phyloP scores from a whole-genome alignment of 2,888 invertebrate species.

The Orthosia gracilis region DNA sequence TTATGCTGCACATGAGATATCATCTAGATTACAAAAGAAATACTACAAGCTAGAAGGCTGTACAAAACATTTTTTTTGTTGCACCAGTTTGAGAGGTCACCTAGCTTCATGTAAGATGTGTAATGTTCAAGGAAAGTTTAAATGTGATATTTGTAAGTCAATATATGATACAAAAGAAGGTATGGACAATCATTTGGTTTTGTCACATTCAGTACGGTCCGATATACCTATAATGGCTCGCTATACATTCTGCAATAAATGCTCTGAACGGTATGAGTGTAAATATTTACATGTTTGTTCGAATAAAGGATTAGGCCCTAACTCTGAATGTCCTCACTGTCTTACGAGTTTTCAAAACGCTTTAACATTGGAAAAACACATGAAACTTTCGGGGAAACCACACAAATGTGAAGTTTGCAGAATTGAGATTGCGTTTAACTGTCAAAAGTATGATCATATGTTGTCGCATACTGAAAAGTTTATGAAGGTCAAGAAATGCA shows the following conservation, averaged over 20 bases:
- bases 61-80: conserved; percentile 52
- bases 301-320: not conserved
- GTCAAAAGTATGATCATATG: conserved; percentile 73
- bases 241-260: conserved; percentile 49
- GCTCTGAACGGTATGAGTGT: conserved; percentile 31
- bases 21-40: rapidly evolving
- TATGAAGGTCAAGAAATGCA: conserved; percentile 69
- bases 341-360: conserved; percentile 62
- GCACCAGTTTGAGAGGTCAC: conserved; percentile 47
- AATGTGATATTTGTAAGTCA: conserved; percentile 37
- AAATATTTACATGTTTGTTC: conserved; percentile 66
- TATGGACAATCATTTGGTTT: conserved; percentile 59
- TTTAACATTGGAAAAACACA: conserved; percentile 51
- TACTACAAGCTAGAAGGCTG: conserved; percentile 9
- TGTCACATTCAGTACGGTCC: conserved; percentile 71
- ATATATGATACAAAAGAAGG: not conserved
- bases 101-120: not conserved
- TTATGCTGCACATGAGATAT: conserved; percentile 35
- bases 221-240: conserved; percentile 63
- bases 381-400: rapidly evolving
- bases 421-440: conserved; percentile 45
- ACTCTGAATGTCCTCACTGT: conserved; percentile 65
- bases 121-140: rapidly evolving
- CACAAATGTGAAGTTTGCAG: conserved; percentile 69
- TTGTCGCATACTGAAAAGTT: conserved; percentile 70